Percentiles rank a stretch among this genome's conserved stretches.
Evolutionary conservation across 2,113 vertebrate species (phyloP).

Genomic region (Mesitornis unicolor): DNA sequence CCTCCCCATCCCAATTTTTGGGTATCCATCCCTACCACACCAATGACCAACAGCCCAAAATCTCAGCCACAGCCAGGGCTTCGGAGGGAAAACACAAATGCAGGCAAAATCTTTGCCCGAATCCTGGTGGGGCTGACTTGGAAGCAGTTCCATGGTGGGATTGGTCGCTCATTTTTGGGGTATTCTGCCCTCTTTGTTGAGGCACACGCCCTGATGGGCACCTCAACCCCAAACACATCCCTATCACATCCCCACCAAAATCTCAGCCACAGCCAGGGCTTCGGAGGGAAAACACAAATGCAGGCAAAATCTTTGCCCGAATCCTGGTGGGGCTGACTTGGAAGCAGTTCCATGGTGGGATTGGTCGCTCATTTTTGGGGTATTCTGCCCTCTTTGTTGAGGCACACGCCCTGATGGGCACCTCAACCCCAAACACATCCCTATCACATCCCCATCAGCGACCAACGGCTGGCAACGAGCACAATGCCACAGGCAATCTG

Average conservation of each 20-base stretch:
- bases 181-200: background rate
- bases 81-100: background rate
- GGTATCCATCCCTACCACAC: rapidly evolving
- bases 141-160: background rate
- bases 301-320: background rate
- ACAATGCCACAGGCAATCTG: background rate
- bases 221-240: background rate
- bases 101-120: background rate
- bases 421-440: background rate
- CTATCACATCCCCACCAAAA: background rate
- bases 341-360: background rate
- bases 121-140: background rate
- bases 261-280: background rate
- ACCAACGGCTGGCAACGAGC: rapidly evolving
- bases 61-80: background rate
- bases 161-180: background rate
- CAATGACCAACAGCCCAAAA: background rate
- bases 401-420: background rate
- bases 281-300: background rate
- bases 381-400: background rate
- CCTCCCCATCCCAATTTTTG: background rate
- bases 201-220: background rate
- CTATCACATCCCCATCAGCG: rapidly evolving
- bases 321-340: background rate
- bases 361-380: background rate